Conservation (phyloP, 2,113 vertebrate genomes). For the Melanerpes aurifrons region DNA sequence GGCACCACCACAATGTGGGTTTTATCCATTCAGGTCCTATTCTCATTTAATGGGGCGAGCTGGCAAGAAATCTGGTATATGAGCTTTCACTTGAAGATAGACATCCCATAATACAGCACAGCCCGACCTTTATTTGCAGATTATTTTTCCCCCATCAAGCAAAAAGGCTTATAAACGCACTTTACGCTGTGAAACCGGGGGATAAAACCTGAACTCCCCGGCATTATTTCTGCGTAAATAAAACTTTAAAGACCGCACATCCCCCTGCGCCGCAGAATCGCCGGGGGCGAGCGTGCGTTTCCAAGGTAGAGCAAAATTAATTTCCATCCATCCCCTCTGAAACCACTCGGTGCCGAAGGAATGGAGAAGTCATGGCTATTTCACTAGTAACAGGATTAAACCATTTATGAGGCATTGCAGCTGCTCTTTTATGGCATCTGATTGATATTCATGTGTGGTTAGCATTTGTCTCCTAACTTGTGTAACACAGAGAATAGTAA, state of each 20-base stretch:
- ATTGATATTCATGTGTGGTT: conserved; percentile 87
- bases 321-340: conserved; percentile 76
- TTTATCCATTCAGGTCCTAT: conserved; percentile 49
- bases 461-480: conserved; percentile 87
- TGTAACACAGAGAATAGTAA: conserved; percentile 83
- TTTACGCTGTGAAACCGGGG: conserved; percentile 28
- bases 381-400: conserved; percentile 85
- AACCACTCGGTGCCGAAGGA: conserved; percentile 74
- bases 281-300: conserved; percentile 65
- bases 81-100: conserved; percentile 56
- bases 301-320: conserved; percentile 78
- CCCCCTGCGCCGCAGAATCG: conserved; percentile 51
- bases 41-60: conserved; percentile 65
- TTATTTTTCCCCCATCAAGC: conserved; percentile 62
- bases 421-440: conserved; percentile 85
- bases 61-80: conserved; percentile 61
- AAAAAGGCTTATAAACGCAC: conserved; percentile 50
- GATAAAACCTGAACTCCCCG: background rate
- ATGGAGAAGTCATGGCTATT: conserved; percentile 80
- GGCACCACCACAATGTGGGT: conserved; percentile 25
- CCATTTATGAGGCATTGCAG: conserved; percentile 85
- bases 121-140: conserved; percentile 67
- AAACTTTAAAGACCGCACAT: conserved; percentile 69
- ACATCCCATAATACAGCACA: conserved; percentile 70
- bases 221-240: conserved; percentile 71